These are phyloP conservation scores for Anableps anableps DNA, from an alignment of 2,797 vertebrate species.

Conservation along the genomic window DNA sequence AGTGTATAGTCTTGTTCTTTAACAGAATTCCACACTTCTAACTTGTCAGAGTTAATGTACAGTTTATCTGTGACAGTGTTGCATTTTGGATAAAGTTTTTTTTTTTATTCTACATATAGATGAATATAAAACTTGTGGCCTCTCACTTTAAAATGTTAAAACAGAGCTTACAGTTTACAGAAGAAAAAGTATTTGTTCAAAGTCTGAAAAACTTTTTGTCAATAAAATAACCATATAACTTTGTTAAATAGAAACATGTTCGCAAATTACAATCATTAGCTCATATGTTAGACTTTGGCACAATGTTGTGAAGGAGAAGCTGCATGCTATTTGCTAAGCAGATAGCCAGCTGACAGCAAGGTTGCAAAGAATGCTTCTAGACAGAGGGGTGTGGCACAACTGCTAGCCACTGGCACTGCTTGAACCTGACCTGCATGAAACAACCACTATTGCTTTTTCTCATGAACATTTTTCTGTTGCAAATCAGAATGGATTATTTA, in stretches of 20 bases:
- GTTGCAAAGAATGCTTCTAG: background rate
- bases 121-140: background rate
- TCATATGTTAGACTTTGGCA: background rate
- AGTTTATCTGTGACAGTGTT: background rate
- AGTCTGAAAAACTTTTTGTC: background rate
- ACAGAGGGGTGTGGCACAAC: background rate
- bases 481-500: background rate
- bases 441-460: background rate
- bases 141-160: background rate
- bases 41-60: slow-evolving; percentile 5
- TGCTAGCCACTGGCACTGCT: background rate
- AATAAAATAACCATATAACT: background rate
- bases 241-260: background rate
- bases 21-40: background rate
- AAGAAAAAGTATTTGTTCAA: background rate
- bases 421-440: background rate
- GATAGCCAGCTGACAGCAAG: background rate
- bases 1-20: background rate
- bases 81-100: background rate
- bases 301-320: background rate
- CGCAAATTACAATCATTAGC: background rate
- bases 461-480: background rate
- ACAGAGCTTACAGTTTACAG: background rate
- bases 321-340: background rate
- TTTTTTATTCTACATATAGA: background rate